Conservation (phyloP, 2,888 invertebrate species). For the Lathronympha strigana region DNA sequence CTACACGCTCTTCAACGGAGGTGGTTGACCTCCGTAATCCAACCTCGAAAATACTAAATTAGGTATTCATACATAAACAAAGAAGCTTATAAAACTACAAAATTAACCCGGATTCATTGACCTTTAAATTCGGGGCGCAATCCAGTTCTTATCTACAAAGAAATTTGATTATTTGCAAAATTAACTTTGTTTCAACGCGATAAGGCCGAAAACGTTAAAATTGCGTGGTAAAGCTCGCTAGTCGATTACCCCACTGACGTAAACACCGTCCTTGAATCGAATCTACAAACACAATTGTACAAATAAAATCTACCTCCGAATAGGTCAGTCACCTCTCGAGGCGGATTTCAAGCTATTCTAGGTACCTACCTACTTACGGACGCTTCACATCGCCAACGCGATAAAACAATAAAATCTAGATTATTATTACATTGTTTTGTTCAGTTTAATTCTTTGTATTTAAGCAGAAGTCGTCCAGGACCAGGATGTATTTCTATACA, state of each 20-base stretch:
- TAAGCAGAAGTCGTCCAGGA: slow-evolving; percentile 35
- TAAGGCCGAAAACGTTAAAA: slow-evolving; percentile 57
- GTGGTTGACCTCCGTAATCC: slow-evolving; percentile 33
- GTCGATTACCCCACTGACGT: slow-evolving; percentile 70
- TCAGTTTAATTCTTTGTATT: slow-evolving; percentile 9
- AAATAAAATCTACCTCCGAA: slow-evolving; percentile 59
- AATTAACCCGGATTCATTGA: slow-evolving; percentile 22
- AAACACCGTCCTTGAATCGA: slow-evolving; percentile 76
- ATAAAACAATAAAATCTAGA: slow-evolving; percentile 36
- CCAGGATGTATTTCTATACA: too few relatives aligned
- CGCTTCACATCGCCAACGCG: slow-evolving; percentile 15
- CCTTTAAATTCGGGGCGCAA: slow-evolving; percentile 20
- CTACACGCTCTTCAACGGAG: slow-evolving; percentile 32
- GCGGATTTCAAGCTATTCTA: slow-evolving; percentile 34
- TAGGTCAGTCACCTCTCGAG: slow-evolving; percentile 72
- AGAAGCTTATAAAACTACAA: slow-evolving; percentile 26
- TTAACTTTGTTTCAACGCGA: slow-evolving; percentile 49
- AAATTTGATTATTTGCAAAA: slow-evolving; percentile 38
- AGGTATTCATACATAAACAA: slow-evolving; percentile 35
- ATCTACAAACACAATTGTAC: slow-evolving; percentile 77
- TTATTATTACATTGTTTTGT: slow-evolving; percentile 25
- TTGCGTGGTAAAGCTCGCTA: slow-evolving; percentile 48
- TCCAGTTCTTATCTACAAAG: slow-evolving; percentile 11
- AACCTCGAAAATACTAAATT: slow-evolving; percentile 17
- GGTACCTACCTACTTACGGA: slow-evolving; percentile 8